Conservation (phyloP, 2,888 invertebrate species). For the Eutolmus rufibarbis region DNA sequence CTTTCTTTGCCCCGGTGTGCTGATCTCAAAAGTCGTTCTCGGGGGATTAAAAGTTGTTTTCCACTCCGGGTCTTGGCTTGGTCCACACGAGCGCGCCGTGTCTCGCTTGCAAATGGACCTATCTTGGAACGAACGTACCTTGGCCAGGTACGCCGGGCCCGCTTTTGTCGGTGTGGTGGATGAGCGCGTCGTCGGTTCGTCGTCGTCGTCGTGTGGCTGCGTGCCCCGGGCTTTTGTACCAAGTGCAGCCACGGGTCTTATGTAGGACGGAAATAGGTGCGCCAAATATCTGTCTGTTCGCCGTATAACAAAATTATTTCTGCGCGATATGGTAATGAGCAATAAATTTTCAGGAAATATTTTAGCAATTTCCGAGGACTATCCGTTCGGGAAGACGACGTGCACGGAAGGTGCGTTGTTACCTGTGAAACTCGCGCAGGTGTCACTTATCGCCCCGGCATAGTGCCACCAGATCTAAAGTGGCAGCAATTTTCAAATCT, state of each 20-base stretch:
- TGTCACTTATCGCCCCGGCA: not conserved
- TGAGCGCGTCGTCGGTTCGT: not conserved
- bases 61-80: not conserved
- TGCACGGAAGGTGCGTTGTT: not conserved
- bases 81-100: not conserved
- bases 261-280: constrained; percentile 46
- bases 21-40: constrained; percentile 24
- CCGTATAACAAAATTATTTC: not conserved
- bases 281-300: constrained; percentile 41
- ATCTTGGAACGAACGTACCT: not conserved
- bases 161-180: not conserved
- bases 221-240: not conserved
- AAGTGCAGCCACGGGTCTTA: constrained; percentile 7
- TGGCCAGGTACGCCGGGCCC: not conserved
- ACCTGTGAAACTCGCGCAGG: not conserved
- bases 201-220: not conserved
- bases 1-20: constrained; percentile 19
- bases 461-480: not conserved
- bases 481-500: not conserved
- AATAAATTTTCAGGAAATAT: constrained; percentile 13
- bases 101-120: constrained; percentile 9
- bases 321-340: not conserved
- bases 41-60: constrained; percentile 21
- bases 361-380: not conserved
- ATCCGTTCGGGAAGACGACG: not conserved